phyloP scores from a whole-genome alignment of 2,888 invertebrate genomes.

The Trissolcus japonicus region DNA sequence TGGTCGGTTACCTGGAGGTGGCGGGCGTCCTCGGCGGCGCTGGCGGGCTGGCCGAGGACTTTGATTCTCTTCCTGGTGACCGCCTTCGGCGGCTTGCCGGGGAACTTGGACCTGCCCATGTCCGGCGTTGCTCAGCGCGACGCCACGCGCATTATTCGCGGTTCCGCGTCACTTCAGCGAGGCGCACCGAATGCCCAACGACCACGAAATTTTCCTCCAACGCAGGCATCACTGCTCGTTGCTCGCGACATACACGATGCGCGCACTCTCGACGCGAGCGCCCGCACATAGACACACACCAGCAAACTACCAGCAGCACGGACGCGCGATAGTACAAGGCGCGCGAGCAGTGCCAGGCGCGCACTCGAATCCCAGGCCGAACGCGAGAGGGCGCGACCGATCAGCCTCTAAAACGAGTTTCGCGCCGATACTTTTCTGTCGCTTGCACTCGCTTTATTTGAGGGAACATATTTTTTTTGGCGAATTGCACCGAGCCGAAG shows the following conservation, averaged over 20 bases:
- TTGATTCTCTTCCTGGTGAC: slow-evolving; percentile 90
- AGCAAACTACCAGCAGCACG: neutral
- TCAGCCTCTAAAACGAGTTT: neutral
- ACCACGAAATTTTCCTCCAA: slow-evolving; percentile 27
- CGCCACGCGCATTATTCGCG: slow-evolving; percentile 34
- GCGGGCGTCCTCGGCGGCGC: slow-evolving; percentile 77
- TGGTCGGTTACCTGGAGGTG: slow-evolving; percentile 72
- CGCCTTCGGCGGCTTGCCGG: slow-evolving; percentile 91
- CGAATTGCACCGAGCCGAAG: no score
- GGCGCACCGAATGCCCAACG: slow-evolving; percentile 36
- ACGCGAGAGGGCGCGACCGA: slow-evolving; percentile 1
- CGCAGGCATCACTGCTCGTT: slow-evolving; percentile 34
- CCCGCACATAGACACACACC: slow-evolving; percentile 18
- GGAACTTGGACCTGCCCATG: slow-evolving; percentile 91
- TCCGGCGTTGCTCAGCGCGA: slow-evolving; percentile 76
- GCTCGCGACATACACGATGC: slow-evolving; percentile 31
- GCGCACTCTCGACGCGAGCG: slow-evolving; percentile 37
- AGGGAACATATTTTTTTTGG: no score
- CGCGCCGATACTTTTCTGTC: no score
- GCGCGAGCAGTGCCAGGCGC: neutral
- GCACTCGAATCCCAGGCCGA: neutral
- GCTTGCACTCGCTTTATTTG: no score
- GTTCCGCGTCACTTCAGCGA: slow-evolving; percentile 31
- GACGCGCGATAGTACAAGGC: slow-evolving; percentile 2
- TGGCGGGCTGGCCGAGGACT: slow-evolving; percentile 82